Conservation (phyloP, 2,113 vertebrate species). For the Pomatostomus ruficeps region DNA sequence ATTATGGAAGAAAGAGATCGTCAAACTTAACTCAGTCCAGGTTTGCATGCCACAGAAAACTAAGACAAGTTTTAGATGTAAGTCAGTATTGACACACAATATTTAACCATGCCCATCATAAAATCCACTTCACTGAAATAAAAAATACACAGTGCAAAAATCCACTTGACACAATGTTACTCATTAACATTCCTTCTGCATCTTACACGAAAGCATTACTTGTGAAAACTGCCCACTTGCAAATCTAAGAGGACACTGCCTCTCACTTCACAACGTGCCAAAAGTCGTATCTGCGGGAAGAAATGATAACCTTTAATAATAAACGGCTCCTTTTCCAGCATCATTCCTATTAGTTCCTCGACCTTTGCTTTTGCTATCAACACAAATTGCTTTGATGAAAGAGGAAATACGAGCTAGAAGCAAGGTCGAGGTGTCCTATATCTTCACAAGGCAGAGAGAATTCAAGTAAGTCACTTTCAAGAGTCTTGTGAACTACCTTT, state of each 20-base stretch:
- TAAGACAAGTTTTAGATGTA: not conserved
- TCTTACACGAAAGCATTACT: not conserved
- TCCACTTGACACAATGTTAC: not conserved
- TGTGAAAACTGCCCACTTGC: not conserved
- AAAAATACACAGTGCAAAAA: not conserved
- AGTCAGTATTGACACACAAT: not conserved
- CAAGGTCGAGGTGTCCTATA: not conserved
- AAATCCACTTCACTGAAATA: constrained; percentile 1
- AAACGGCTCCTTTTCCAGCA: not conserved
- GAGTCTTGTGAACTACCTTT: not conserved
- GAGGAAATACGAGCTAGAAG: not conserved
- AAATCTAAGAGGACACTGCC: not conserved
- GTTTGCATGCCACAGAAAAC: not conserved
- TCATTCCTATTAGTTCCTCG: not conserved
- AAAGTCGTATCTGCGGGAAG: not conserved
- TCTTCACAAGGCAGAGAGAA: not conserved
- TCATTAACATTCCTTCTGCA: constrained; percentile 1
- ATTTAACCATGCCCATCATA: constrained; percentile 14
- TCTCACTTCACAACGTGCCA: not conserved
- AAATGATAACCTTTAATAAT: not conserved
- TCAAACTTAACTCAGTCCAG: not conserved
- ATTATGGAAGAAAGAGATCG: not conserved
- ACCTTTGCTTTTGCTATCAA: not conserved
- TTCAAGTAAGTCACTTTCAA: not conserved
- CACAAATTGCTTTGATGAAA: not conserved